A percentile compares a stretch with the other conserved stretches of the same genome.
Conservation (phyloP, 2,888 invertebrate species). For the Girardia tigrina region DNA sequence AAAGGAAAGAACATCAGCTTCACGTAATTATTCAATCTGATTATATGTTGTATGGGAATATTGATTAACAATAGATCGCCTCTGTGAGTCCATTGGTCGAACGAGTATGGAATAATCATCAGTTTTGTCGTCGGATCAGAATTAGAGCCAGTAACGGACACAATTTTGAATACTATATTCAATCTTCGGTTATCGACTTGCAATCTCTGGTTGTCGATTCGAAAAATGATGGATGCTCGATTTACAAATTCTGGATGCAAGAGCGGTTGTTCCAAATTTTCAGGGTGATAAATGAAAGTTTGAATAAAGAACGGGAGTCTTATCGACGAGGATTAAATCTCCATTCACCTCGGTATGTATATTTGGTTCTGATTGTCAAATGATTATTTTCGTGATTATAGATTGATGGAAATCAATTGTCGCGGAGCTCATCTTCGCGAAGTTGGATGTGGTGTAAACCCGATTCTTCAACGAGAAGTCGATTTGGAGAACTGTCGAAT, state of each 20-base stretch:
- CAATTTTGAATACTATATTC: background rate
- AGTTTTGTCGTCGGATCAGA: background rate
- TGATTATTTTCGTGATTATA: background rate
- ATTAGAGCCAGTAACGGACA: background rate
- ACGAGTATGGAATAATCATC: background rate
- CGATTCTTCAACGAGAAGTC: background rate
- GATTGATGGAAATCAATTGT: background rate
- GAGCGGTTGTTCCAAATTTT: background rate
- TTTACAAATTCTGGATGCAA: background rate
- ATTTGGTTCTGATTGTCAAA: too few species aligned
- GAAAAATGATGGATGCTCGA: background rate
- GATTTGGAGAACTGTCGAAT: background rate
- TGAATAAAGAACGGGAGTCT: background rate
- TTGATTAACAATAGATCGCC: too few species aligned
- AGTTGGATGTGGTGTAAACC: background rate
- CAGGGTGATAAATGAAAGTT: background rate
- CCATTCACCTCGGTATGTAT: background rate
- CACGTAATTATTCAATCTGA: too few species aligned
- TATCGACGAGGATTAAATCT: background rate
- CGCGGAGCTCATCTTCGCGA: background rate
- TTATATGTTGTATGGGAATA: too few species aligned
- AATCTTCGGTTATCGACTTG: background rate
- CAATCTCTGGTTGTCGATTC: background rate
- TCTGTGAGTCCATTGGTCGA: background rate
- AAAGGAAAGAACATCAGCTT: background rate